These are phyloP conservation scores for Resseliella maxima DNA, from an alignment of 2,888 invertebrate genomes.

Conservation along the genomic window DNA sequence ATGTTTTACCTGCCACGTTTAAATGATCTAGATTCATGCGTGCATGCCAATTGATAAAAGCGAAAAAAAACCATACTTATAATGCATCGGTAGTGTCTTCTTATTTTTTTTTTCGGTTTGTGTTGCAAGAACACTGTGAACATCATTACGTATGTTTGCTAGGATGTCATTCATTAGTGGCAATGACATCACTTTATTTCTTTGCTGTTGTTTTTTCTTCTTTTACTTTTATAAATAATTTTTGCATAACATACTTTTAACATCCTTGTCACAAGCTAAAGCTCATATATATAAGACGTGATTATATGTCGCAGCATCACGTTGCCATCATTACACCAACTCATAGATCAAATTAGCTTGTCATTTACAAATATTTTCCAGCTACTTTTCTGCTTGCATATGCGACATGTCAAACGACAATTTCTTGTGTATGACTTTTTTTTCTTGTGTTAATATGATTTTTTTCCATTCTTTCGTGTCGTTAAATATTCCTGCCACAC, in stretches of 20 bases:
- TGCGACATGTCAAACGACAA: neutral
- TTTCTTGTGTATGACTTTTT: neutral
- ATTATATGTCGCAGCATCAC: neutral
- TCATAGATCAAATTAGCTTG: conserved; percentile 20
- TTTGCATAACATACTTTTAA: too few relatives aligned
- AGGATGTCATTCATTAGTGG: conserved; percentile 30
- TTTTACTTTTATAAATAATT: too few relatives aligned
- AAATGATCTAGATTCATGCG: neutral
- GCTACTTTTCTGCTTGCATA: neutral
- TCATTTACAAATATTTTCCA: conserved; percentile 34
- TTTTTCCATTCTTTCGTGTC: neutral
- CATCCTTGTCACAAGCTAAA: too few relatives aligned
- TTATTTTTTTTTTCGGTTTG: too few relatives aligned
- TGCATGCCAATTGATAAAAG: conserved; percentile 20
- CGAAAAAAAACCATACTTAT: neutral
- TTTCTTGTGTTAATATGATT: neutral
- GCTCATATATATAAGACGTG: too few relatives aligned
- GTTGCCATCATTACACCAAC: neutral
- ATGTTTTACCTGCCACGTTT: neutral
- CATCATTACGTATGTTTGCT: conserved; percentile 18
- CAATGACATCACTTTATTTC: conserved; percentile 21
- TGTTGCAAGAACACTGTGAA: neutral
- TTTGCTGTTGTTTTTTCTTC: neutral
- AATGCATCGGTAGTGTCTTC: neutral
- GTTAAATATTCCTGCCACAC: neutral